Percentiles rank a stretch among this genome's conserved stretches.
These are phyloP conservation scores for Muschampia staudingeri DNA, from an alignment of 2,888 invertebrate species.

Conservation along the genomic window DNA sequence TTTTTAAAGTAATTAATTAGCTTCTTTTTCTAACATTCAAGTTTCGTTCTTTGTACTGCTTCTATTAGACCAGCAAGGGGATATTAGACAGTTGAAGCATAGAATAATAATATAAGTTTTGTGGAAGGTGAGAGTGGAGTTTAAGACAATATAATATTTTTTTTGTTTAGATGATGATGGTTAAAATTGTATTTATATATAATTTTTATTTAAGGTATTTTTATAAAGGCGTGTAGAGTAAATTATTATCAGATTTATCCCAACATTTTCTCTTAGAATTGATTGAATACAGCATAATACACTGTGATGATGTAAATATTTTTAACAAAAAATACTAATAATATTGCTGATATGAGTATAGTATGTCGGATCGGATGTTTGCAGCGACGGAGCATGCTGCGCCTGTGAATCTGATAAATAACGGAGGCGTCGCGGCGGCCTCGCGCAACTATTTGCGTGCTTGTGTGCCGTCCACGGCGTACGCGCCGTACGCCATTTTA, in stretches of 20 bases:
- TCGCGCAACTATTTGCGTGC: conserved; percentile 86
- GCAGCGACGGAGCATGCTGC: conserved; percentile 11
- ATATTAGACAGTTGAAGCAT: not conserved
- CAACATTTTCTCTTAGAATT: too few species aligned
- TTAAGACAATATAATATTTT: not conserved
- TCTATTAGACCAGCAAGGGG: too few species aligned
- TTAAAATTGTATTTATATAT: too few species aligned
- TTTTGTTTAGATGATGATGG: not conserved
- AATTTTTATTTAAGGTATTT: too few species aligned
- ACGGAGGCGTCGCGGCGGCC: conserved; percentile 80
- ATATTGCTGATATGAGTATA: not conserved
- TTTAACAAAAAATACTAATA: conserved; percentile 5
- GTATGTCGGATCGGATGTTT: conserved; percentile 16
- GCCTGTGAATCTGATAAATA: conserved; percentile 26
- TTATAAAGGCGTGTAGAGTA: not conserved
- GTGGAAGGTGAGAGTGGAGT: not conserved
- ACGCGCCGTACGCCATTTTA: conserved; percentile 77
- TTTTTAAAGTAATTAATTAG: conserved; percentile 15
- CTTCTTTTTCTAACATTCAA: not conserved
- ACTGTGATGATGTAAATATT: not conserved
- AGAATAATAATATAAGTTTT: not conserved
- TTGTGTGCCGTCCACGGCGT: conserved; percentile 68
- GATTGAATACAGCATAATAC: too few species aligned
- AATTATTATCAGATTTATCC: not conserved
- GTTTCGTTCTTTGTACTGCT: not conserved